Percentiles rank a stretch among this genome's conserved stretches.
These are phyloP conservation scores for Conus betulinus DNA, from an alignment of 1,140 invertebrate genomes.

Conservation along the genomic window DNA sequence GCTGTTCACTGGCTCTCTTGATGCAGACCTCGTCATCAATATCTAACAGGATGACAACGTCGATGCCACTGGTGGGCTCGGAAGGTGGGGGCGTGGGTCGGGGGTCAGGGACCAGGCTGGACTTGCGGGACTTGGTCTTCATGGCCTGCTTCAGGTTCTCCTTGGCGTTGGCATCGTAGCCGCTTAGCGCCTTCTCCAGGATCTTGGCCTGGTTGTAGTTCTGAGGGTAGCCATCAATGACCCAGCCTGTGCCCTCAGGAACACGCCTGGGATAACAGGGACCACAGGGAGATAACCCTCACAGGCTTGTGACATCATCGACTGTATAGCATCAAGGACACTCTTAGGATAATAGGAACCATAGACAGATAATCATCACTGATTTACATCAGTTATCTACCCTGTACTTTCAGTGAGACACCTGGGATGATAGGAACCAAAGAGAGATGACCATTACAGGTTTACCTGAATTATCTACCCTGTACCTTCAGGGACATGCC, in stretches of 20 bases:
- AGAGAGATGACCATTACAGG: too few relatives aligned
- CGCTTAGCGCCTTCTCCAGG: slow-evolving; percentile 75
- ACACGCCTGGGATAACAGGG: slow-evolving; percentile 58
- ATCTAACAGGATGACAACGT: slow-evolving; percentile 74
- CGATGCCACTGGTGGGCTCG: slow-evolving; percentile 71
- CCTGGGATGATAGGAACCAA: too few relatives aligned
- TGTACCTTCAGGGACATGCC: too few relatives aligned
- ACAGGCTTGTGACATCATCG: too few relatives aligned
- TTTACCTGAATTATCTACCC: too few relatives aligned
- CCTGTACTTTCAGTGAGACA: too few relatives aligned
- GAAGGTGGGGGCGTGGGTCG: slow-evolving; percentile 63
- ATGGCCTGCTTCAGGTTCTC: slow-evolving; percentile 45
- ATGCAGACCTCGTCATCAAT: slow-evolving; percentile 70
- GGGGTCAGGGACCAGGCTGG: slow-evolving; percentile 70
- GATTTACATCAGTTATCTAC: too few relatives aligned
- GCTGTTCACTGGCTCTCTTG: slow-evolving; percentile 72
- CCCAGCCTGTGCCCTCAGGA: slow-evolving; percentile 74
- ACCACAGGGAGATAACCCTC: too few relatives aligned
- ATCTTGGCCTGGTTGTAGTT: slow-evolving; percentile 74
- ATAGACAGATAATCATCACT: too few relatives aligned
- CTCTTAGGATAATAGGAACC: too few relatives aligned
- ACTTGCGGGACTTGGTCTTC: slow-evolving; percentile 56
- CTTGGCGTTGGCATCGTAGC: slow-evolving; percentile 63
- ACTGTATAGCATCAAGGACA: too few relatives aligned
- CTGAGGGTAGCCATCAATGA: slow-evolving; percentile 74